Evolutionary conservation across 2,888 invertebrate genomes (phyloP).

Genomic region (Nudaria mundana): DNA sequence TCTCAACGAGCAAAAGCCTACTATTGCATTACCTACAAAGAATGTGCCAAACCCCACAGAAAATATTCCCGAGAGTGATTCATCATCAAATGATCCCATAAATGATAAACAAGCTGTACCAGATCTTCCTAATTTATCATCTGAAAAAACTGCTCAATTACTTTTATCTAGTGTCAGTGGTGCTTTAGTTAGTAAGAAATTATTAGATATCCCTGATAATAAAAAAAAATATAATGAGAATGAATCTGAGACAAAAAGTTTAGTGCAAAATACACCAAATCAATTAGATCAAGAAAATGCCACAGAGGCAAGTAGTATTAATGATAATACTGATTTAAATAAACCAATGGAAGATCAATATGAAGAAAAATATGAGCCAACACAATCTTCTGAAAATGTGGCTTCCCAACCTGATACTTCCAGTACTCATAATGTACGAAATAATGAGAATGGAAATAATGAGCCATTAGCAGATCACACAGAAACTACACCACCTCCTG

Average conservation of each 20-base stretch:
- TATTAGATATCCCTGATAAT: conserved; percentile 40
- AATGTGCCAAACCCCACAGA: not conserved
- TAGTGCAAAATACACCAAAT: conserved; percentile 45
- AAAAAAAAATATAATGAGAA: conserved; percentile 30
- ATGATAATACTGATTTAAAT: conserved; percentile 19
- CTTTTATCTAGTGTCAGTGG: conserved; percentile 27
- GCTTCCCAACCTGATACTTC: conserved; percentile 8
- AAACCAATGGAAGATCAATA: conserved; percentile 8
- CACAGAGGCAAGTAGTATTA: conserved; percentile 27
- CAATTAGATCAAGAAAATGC: conserved; percentile 27
- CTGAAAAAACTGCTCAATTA: conserved; percentile 23
- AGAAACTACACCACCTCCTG: conserved; percentile 5
- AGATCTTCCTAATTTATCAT: conserved; percentile 7
- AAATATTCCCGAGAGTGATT: not conserved
- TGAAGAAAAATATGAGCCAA: conserved; percentile 19
- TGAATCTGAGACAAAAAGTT: conserved; percentile 34
- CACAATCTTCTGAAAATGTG: conserved; percentile 9
- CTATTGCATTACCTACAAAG: conserved; percentile 6
- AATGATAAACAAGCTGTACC: conserved; percentile 7
- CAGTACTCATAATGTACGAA: conserved; percentile 13
- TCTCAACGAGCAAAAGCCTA: conserved; percentile 6
- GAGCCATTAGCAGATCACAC: not conserved
- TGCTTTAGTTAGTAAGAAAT: conserved; percentile 22
- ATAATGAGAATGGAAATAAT: not conserved
- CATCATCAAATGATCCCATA: conserved; percentile 2